phyloP scores from a whole-genome alignment of 1,140 invertebrate genomes.

The Drosophila yakuba region DNA sequence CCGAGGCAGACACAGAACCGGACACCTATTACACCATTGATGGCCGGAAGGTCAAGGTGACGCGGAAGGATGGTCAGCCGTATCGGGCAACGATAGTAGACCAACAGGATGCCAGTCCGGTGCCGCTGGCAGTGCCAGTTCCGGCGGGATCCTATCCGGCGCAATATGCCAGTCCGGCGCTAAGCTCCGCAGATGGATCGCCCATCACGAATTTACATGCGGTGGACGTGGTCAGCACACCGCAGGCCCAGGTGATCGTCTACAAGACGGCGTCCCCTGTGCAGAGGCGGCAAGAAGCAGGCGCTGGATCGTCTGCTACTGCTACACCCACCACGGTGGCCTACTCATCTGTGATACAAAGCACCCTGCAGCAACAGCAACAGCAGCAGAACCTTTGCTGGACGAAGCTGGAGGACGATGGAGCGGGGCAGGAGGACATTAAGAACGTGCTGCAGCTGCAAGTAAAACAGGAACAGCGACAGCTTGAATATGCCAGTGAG shows the following conservation, averaged over 20 bases:
- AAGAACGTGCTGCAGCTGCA: conserved; percentile 81
- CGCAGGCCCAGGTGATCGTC: conserved; percentile 77
- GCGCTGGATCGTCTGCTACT: conserved; percentile 77
- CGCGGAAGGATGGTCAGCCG: conserved; percentile 67
- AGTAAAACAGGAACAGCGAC: conserved; percentile 79
- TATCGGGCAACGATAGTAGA: conserved; percentile 59
- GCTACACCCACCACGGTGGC: conserved; percentile 70
- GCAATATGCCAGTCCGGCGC: conserved; percentile 74
- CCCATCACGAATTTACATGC: conserved; percentile 77
- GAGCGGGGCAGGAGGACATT: conserved; percentile 63
- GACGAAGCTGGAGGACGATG: conserved; percentile 62
- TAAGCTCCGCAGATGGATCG: conserved; percentile 77
- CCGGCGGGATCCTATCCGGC: conserved; percentile 67
- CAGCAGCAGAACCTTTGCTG: conserved; percentile 70
- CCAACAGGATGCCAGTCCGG: conserved; percentile 68
- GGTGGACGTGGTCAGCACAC: conserved; percentile 63
- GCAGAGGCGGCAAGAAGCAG: conserved; percentile 67
- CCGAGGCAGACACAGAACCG: conserved; percentile 40
- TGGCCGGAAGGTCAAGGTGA: conserved; percentile 67
- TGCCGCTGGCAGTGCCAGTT: conserved; percentile 29
- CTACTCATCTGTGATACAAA: conserved; percentile 85
- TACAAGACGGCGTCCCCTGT: conserved; percentile 78
- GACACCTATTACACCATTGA: conserved; percentile 72
- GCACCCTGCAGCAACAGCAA: conserved; percentile 74
- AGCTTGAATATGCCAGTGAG: conserved; percentile 68